Percentiles rank a stretch among this genome's conserved stretches.
Evolutionary conservation across 2,113 vertebrate genomes (phyloP).

Genomic region (Paradoxurus hermaphroditus): DNA sequence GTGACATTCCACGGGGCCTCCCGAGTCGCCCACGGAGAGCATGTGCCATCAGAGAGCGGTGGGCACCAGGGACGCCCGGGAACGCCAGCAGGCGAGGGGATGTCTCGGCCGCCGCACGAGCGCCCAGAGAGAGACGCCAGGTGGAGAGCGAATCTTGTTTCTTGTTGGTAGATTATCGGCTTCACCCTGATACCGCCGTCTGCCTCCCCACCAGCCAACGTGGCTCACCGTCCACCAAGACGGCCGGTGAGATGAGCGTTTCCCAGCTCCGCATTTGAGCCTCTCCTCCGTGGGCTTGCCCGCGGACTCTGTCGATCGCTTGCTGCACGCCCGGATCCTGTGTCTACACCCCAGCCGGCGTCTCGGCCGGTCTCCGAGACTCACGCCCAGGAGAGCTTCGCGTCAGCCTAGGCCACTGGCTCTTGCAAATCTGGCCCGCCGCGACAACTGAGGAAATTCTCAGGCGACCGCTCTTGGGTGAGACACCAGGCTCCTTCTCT

Average conservation of each 20-base stretch:
- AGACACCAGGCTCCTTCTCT: not conserved
- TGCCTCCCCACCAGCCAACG: accelerated
- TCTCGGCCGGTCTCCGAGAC: not conserved
- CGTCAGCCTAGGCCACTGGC: not conserved
- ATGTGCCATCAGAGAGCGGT: accelerated
- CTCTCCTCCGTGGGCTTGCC: accelerated
- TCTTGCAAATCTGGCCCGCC: constrained; percentile 21
- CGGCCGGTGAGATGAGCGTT: accelerated
- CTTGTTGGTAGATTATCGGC: accelerated
- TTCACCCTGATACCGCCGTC: not conserved
- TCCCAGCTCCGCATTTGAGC: accelerated
- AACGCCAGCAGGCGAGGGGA: accelerated
- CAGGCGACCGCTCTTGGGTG: accelerated
- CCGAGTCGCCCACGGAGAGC: not conserved
- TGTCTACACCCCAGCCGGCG: constrained; percentile 5
- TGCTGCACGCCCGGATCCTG: accelerated
- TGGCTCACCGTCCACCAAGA: not conserved
- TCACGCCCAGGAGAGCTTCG: not conserved
- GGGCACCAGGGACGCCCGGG: not conserved
- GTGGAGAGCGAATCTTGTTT: not conserved
- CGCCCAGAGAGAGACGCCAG: not conserved
- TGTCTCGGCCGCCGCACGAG: accelerated
- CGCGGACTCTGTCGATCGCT: accelerated
- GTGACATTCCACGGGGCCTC: not conserved
- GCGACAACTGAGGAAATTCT: not conserved